phyloP scores from a whole-genome alignment of 1,140 invertebrate genomes.

The Platorchestia sp. region DNA sequence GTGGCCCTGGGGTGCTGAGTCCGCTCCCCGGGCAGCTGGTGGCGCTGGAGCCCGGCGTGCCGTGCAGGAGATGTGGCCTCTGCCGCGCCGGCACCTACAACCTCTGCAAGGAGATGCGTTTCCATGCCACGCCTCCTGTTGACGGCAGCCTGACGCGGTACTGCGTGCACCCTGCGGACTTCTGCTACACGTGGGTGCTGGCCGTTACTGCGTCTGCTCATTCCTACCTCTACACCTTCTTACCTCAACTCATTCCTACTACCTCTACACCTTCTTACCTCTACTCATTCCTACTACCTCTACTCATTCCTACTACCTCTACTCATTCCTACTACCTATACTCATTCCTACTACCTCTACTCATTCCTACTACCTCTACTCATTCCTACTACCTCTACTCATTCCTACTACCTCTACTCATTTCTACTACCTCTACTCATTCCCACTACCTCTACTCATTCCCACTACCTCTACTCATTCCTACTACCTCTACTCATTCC shows the following conservation, averaged over 20 bases:
- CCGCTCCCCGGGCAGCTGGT: slow-evolving; percentile 79
- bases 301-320: neutral
- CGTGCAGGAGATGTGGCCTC: slow-evolving; percentile 85
- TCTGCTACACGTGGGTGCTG: slow-evolving; percentile 85
- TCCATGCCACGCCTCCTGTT: slow-evolving; percentile 90
- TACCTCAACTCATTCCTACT: slow-evolving; percentile 80
- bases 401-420: slow-evolving; percentile 95
- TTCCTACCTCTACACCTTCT: neutral
- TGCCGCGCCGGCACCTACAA: slow-evolving; percentile 92
- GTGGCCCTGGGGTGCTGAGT: slow-evolving; percentile 82
- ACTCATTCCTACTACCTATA: no score
- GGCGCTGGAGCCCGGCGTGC: slow-evolving; percentile 91
- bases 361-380: no score
- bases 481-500: neutral
- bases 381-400: slow-evolving; percentile 83
- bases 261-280: neutral
- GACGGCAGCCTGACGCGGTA: slow-evolving; percentile 88
- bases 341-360: no score
- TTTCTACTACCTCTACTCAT: slow-evolving; percentile 70
- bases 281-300: neutral
- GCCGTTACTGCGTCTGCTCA: neutral
- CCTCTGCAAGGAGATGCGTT: slow-evolving; percentile 85
- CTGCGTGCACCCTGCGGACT: slow-evolving; percentile 92
- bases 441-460: no score
- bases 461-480: no score